phyloP scores from a whole-genome alignment of 2,888 invertebrate genomes.

The Eudasyphora cyanicolor region DNA sequence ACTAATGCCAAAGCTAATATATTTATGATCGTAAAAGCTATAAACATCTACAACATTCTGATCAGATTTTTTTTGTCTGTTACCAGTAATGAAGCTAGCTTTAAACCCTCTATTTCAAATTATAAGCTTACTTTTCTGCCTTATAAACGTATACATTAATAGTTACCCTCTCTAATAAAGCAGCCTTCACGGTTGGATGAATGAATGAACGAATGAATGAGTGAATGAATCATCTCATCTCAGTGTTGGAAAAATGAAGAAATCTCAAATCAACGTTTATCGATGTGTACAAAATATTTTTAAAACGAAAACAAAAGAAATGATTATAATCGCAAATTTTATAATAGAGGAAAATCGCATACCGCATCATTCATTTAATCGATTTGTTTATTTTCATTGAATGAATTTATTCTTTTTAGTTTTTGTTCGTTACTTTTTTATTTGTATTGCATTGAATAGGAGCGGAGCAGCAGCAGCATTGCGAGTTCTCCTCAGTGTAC shows the following conservation, averaged over 20 bases:
- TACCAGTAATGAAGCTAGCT: too few relatives aligned
- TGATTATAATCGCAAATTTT: slow-evolving; percentile 9
- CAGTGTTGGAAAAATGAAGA: neutral
- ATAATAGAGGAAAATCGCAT: slow-evolving; percentile 12
- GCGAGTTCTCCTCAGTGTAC: too few relatives aligned
- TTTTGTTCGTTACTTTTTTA: neutral
- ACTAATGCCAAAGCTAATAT: too few relatives aligned
- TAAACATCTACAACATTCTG: too few relatives aligned
- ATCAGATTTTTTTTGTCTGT: too few relatives aligned
- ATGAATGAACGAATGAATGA: neutral
- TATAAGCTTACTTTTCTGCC: too few relatives aligned
- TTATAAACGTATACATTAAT: too few relatives aligned
- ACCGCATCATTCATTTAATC: slow-evolving; percentile 14
- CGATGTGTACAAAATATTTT: neutral
- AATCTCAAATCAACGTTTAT: neutral
- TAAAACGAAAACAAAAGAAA: neutral
- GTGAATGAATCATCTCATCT: neutral
- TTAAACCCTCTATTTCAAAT: too few relatives aligned
- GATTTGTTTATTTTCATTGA: slow-evolving; percentile 13
- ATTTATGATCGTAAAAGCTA: too few relatives aligned
- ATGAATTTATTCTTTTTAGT: neutral
- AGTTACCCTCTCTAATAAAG: too few relatives aligned
- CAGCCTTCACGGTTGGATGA: neutral
- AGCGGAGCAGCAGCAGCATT: too few relatives aligned
- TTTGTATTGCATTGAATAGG: neutral